Base-by-base conservation (phyloP, 2,113 vertebrate species). In the Myrmophylax atrothorax region DNA sequence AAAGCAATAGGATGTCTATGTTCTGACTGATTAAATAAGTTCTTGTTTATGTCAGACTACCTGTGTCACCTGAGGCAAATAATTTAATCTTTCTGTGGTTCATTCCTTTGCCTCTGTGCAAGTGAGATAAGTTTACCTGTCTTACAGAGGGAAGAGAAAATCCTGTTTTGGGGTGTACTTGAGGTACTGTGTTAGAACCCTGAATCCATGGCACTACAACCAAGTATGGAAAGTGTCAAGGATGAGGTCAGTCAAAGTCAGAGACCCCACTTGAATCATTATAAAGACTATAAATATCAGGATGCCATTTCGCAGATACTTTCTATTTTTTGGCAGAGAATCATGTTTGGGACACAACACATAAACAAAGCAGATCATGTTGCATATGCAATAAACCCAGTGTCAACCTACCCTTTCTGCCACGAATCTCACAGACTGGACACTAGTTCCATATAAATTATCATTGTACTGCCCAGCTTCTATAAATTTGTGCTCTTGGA, bases 401-500 rank as follows among this genome's bases (percentile, higher is more conserved):
- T 8, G 23, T 16, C 66, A 84, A 97, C 98, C 91, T 97, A 99
- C 99, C 98, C 99, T 98, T 97, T 99, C 99, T 70, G 99, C 99
- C 96, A 99, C 99, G 28, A 99, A 99, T 99, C 98, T 98, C 92
- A 99, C 99, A 60, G 99, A 99, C 93, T 99, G 99, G 96, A 99
- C 99, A 31, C 99, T 99, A 40, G 99, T 99, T 79, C 99, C 99
- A 40, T 99, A 99, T 82, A 99, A 98, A 96, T 99, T 99, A 96
- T 99, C 99, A 14, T 99, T 99, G 97, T 99, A 99, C 97, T 99
- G 99, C 89, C 99, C 99, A 5, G 99, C 99, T 97, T 99, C 99
- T 74, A 99, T 99, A 96, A 99, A 99, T 97, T 99, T 99, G 99
- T 99, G 99, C 98, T 99, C 99, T 98, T 99, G 99, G 87, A 99